These are phyloP conservation scores for Mesembrinibis cayennensis DNA, from an alignment of 2,113 vertebrate genomes.

Conservation along the genomic window DNA sequence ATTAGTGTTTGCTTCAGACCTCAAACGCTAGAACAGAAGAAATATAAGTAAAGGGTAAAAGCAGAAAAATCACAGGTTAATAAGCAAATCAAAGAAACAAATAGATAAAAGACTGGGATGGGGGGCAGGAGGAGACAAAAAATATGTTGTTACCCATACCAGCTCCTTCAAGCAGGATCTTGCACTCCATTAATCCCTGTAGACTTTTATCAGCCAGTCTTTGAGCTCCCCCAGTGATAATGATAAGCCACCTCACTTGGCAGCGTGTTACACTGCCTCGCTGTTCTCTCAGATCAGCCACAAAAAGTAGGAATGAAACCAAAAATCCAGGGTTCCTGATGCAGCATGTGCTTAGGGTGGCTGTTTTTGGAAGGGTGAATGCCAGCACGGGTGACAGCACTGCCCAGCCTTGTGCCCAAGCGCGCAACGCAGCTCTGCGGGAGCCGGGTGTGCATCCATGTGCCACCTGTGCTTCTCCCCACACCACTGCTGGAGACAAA, in stretches of 20 bases:
- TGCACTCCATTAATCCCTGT: neutral
- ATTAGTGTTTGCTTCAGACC: neutral
- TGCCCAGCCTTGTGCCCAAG: neutral
- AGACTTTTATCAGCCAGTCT: neutral
- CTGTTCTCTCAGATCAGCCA: neutral
- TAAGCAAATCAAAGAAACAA: neutral
- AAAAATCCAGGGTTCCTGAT: neutral
- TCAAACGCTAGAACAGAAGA: neutral
- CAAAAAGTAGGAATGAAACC: neutral
- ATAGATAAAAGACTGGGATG: neutral
- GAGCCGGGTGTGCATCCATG: fast-evolving
- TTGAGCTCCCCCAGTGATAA: neutral
- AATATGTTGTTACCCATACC: neutral
- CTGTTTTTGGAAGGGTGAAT: neutral
- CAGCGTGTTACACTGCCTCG: fast-evolving
- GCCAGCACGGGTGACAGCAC: fast-evolving
- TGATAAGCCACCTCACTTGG: neutral
- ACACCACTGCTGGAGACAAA: fast-evolving
- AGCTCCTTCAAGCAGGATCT: neutral
- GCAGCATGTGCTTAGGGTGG: neutral
- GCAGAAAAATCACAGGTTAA: neutral
- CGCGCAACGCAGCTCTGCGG: fast-evolving
- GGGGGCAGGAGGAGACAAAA: neutral
- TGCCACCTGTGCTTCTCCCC: fast-evolving
- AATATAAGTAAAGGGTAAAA: neutral